Evolutionary conservation across 2,113 vertebrate genomes (phyloP).

Genomic region (Pelvicachromis taeniatus): DNA sequence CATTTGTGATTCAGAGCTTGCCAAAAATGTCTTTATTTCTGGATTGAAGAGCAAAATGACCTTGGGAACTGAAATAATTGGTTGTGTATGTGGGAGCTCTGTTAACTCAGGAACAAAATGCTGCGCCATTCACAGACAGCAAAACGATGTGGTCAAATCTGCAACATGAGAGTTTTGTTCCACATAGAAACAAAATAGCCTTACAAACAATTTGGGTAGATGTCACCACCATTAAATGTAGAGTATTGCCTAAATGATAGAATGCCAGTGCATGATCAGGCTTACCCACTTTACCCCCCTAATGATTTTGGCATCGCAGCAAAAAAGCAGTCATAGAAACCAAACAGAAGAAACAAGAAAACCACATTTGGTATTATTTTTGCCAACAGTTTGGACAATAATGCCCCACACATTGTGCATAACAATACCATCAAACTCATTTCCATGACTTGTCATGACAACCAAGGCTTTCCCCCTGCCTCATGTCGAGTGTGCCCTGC

Average conservation of each 20-base stretch:
- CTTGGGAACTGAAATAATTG: constrained; percentile 42
- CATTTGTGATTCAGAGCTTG: neutral
- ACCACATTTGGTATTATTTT: neutral
- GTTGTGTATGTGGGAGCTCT: constrained; percentile 13
- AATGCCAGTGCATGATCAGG: neutral
- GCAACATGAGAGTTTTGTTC: constrained; percentile 9
- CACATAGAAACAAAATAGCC: constrained; percentile 8
- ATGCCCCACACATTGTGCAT: constrained; percentile 7
- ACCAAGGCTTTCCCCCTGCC: neutral
- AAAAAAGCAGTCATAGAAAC: constrained; percentile 5
- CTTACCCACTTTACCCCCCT: neutral
- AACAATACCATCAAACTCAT: constrained; percentile 54
- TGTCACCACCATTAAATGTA: constrained; percentile 12
- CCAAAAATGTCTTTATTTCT: constrained; percentile 39
- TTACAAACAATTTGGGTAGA: neutral
- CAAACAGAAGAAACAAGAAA: constrained; percentile 1
- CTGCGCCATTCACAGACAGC: neutral
- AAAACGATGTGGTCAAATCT: constrained; percentile 29
- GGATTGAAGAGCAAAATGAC: constrained; percentile 25
- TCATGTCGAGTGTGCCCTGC: constrained; percentile 23
- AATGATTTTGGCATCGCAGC: neutral
- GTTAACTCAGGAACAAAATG: constrained; percentile 14
- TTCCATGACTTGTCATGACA: constrained; percentile 43
- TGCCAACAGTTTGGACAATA: constrained; percentile 19
- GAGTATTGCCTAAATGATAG: neutral